phyloP scores from a whole-genome alignment of 1,140 invertebrate genomes.

The Geopemphigus sp. region DNA sequence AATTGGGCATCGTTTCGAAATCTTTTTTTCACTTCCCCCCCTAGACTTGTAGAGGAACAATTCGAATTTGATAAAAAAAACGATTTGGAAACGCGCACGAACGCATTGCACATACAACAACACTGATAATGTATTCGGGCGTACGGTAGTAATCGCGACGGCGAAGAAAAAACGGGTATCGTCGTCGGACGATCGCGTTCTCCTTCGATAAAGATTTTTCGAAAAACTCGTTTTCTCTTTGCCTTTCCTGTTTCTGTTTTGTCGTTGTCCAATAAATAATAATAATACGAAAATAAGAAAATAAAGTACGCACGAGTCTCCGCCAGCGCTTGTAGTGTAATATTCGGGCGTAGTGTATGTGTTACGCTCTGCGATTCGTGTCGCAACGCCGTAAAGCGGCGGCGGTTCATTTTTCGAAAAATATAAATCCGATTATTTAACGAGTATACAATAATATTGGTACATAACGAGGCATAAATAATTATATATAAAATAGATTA shows the following conservation, averaged over 20 bases:
- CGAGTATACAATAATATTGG: neutral
- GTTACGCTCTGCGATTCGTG: neutral
- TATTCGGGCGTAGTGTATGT: neutral
- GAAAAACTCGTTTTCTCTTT: neutral
- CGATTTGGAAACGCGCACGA: conserved; percentile 43
- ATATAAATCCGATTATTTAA: neutral
- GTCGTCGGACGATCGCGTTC: no score
- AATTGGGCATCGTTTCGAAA: conserved; percentile 17
- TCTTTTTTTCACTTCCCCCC: conserved; percentile 29
- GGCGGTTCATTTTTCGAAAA: no score
- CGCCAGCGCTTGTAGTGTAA: no score
- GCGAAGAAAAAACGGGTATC: no score
- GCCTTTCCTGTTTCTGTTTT: no score
- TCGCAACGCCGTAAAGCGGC: neutral
- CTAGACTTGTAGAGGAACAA: conserved; percentile 41
- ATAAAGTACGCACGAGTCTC: neutral
- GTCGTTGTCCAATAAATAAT: conserved; percentile 38
- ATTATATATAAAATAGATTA: conserved; percentile 39
- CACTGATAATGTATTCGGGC: neutral
- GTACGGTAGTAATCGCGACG: neutral
- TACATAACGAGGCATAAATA: conserved; percentile 18
- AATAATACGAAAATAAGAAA: neutral
- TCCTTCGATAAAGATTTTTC: neutral
- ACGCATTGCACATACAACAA: neutral
- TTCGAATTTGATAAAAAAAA: conserved; percentile 33